Conservation (phyloP, 2,888 invertebrate genomes). For the Phaedon cochleariae region DNA sequence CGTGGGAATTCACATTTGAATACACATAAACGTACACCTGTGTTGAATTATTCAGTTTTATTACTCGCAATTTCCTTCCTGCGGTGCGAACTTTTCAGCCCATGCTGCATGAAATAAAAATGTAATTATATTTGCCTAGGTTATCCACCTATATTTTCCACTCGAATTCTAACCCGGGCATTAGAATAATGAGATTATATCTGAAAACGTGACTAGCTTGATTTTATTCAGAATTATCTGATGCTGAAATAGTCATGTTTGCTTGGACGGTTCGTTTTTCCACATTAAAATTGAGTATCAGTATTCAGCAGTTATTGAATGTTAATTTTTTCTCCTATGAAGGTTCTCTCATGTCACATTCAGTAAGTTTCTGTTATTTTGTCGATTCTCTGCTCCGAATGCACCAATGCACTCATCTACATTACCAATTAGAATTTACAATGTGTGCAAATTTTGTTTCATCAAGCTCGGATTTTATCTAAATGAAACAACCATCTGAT, state of each 20-base stretch:
- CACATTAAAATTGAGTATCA: not conserved
- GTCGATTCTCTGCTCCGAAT: no score
- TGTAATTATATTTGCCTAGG: slow-evolving; percentile 12
- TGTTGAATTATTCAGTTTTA: not conserved
- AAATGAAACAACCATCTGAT: no score
- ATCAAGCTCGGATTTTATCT: no score
- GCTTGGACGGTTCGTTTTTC: not conserved
- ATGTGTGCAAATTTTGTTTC: no score
- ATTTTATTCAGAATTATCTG: not conserved
- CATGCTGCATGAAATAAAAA: slow-evolving; percentile 13
- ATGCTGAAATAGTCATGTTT: not conserved
- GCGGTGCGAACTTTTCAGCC: not conserved
- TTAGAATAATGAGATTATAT: not conserved
- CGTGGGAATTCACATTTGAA: not conserved
- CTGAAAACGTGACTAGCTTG: not conserved
- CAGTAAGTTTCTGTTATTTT: no score
- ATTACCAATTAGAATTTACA: no score
- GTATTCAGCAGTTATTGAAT: no score
- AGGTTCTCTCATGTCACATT: no score
- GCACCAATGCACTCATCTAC: no score
- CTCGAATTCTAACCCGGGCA: not conserved
- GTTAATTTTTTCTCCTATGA: no score
- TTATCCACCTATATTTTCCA: slow-evolving; percentile 10
- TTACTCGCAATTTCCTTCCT: not conserved
- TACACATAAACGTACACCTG: not conserved